phyloP scores from a whole-genome alignment of 1,140 invertebrate species.

The Colletes gigas region DNA sequence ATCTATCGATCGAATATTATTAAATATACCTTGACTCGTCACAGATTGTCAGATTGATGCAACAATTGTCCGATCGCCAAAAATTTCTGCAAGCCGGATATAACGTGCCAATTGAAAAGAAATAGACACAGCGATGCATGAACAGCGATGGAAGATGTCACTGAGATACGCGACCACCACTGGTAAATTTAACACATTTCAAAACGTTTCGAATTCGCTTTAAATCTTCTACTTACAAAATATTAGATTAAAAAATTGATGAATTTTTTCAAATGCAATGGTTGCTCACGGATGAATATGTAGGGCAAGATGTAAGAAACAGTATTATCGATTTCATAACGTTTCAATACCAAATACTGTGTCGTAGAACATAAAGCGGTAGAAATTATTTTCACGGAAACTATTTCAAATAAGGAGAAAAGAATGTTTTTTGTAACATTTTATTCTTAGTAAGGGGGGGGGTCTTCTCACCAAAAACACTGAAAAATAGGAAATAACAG shows the following conservation, averaged over 20 bases:
- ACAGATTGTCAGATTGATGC: conserved; percentile 32
- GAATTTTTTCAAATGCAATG: not conserved
- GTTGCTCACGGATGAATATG: not conserved
- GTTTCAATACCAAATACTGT: not conserved
- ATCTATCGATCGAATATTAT: conserved; percentile 33
- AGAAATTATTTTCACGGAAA: too few relatives aligned
- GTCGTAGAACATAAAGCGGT: not conserved
- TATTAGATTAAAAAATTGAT: not conserved
- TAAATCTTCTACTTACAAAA: not conserved
- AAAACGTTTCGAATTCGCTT: not conserved
- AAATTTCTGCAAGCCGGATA: conserved; percentile 34
- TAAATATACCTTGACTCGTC: conserved; percentile 45
- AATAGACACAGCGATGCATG: conserved; percentile 16
- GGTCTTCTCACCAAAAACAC: too few relatives aligned
- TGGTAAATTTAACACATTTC: conserved; percentile 11
- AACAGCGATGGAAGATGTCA: conserved; percentile 28
- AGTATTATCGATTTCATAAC: not conserved
- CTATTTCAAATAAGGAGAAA: too few relatives aligned
- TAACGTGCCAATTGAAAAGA: conserved; percentile 40
- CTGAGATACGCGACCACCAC: conserved; percentile 1
- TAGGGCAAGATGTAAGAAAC: not conserved
- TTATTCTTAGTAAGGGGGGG: too few relatives aligned
- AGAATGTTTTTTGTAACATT: too few relatives aligned
- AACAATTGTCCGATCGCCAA: conserved; percentile 44
- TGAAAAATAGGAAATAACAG: too few relatives aligned